Conservation (phyloP, 2,888 invertebrate species). For the Agrotis segetum region DNA sequence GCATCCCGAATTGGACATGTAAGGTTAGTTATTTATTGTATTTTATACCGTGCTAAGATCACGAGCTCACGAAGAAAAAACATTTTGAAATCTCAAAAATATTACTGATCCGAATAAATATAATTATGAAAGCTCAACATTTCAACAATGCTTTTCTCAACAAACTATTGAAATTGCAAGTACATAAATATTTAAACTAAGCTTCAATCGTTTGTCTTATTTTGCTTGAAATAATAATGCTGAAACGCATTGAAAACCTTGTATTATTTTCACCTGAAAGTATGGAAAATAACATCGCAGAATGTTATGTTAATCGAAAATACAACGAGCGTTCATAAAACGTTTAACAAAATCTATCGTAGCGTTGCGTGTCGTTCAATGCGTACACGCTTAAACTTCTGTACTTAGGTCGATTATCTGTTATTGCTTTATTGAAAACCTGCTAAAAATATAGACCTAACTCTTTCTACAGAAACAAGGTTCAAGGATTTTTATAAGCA, state of each 20-base stretch:
- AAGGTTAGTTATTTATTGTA: too few species aligned
- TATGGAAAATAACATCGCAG: background rate
- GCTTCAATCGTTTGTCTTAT: too few species aligned
- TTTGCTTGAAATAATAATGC: too few species aligned
- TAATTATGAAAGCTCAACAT: background rate
- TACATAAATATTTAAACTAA: background rate
- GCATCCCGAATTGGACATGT: too few species aligned
- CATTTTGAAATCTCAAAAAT: too few species aligned
- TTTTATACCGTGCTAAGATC: too few species aligned
- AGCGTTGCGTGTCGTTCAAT: constrained; percentile 28
- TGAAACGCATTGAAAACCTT: background rate
- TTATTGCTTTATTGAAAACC: constrained; percentile 54
- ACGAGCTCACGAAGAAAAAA: too few species aligned
- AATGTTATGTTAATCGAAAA: background rate
- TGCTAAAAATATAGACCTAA: constrained; percentile 31
- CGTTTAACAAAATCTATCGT: constrained; percentile 2
- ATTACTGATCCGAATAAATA: background rate
- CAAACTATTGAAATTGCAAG: background rate
- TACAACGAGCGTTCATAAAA: background rate
- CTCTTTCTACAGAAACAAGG: background rate
- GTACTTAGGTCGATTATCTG: constrained; percentile 43
- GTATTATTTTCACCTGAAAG: background rate
- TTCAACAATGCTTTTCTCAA: too few species aligned
- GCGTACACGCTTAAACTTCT: constrained; percentile 31
- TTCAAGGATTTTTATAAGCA: too few species aligned